Conservation (phyloP, 2,113 vertebrate species). For the Propithecus coquereli region DNA sequence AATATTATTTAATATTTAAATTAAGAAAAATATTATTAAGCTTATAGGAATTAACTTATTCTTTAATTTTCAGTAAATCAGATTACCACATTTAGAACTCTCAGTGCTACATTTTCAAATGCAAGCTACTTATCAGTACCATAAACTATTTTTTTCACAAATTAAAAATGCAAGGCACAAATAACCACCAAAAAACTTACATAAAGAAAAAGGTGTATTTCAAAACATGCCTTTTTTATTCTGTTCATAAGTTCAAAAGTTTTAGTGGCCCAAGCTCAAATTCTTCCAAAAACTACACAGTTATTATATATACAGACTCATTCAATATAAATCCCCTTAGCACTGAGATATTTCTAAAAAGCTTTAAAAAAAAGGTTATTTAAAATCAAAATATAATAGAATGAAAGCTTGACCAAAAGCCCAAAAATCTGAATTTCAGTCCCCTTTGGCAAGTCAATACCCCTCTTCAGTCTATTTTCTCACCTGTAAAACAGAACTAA, state of each 20-base stretch:
- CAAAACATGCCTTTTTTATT: background rate
- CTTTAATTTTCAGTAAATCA: constrained; percentile 21
- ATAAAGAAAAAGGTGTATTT: background rate
- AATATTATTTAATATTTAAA: no score
- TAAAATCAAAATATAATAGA: background rate
- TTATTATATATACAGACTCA: background rate
- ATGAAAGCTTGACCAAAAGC: background rate
- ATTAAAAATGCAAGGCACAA: background rate
- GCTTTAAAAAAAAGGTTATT: background rate
- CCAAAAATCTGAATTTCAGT: background rate
- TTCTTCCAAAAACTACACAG: background rate
- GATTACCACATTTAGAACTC: background rate
- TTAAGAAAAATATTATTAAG: background rate
- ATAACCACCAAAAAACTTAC: constrained; percentile 1
- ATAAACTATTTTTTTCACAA: background rate
- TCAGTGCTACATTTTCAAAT: background rate
- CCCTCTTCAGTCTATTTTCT: background rate
- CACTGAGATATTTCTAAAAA: background rate
- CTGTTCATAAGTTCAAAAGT: background rate
- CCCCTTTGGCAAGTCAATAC: background rate
- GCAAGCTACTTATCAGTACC: background rate
- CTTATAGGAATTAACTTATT: background rate
- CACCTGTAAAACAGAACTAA: background rate
- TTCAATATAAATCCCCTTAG: background rate
- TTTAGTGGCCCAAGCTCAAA: background rate